phyloP scores from a whole-genome alignment of 2,113 vertebrate species.

The Felis chaus region DNA sequence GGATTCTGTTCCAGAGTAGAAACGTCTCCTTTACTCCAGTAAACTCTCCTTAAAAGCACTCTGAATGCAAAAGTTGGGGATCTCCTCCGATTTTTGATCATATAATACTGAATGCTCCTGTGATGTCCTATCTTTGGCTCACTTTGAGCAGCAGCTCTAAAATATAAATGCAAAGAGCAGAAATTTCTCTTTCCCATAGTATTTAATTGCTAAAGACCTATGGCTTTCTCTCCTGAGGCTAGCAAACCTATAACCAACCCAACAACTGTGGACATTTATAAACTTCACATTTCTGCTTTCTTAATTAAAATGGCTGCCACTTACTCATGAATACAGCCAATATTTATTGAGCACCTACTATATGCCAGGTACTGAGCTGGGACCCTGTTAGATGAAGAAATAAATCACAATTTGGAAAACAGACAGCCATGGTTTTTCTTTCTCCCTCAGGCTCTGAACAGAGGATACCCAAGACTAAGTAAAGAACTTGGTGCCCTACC shows the following conservation, averaged over 20 bases:
- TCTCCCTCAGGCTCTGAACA: background rate
- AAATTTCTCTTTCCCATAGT: background rate
- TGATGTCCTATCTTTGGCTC: background rate
- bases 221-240: background rate
- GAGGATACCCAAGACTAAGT: background rate
- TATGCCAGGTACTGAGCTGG: background rate
- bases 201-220: conserved; percentile 1
- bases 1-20: background rate
- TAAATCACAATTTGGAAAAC: background rate
- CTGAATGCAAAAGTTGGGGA: background rate
- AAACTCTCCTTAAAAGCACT: background rate
- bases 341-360: background rate
- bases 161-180: background rate
- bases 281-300: background rate
- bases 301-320: background rate
- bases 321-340: background rate
- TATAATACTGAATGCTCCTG: background rate
- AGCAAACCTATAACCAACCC: background rate
- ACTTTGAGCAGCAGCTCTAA: background rate
- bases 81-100: background rate
- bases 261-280: background rate
- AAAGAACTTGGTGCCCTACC: background rate
- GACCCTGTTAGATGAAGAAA: background rate
- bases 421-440: background rate
- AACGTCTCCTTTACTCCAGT: background rate